phyloP scores from a whole-genome alignment of 2,797 vertebrate genomes.

The Enteromius treurensis region DNA sequence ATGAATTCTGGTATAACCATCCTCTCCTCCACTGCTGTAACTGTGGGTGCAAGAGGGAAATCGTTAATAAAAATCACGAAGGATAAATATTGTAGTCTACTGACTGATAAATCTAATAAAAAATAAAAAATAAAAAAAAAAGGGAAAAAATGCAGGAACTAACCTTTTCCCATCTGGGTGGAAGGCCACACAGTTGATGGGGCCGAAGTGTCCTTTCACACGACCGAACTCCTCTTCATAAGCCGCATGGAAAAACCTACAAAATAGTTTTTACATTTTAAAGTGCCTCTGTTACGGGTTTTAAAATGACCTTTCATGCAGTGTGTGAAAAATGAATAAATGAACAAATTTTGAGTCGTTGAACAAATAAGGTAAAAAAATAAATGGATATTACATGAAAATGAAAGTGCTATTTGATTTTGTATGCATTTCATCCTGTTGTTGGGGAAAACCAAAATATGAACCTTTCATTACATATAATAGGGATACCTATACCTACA shows the following conservation, averaged over 20 bases:
- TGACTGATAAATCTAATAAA: neutral
- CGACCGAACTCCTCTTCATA: conserved; percentile 98
- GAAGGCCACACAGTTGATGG: conserved; percentile 97
- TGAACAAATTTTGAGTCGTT: too few relatives aligned
- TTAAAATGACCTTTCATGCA: too few relatives aligned
- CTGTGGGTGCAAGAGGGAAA: conserved; percentile 70
- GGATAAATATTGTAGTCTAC: neutral
- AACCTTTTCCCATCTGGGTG: conserved; percentile 95
- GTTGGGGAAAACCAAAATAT: too few relatives aligned
- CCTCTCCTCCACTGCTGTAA: conserved; percentile 97
- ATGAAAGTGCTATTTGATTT: too few relatives aligned
- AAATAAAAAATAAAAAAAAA: neutral
- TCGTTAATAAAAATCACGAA: neutral
- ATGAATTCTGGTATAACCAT: conserved; percentile 95
- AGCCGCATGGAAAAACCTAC: conserved; percentile 95
- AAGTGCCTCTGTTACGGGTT: too few relatives aligned
- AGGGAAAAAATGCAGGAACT: neutral
- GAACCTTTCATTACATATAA: too few relatives aligned
- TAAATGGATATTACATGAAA: too few relatives aligned
- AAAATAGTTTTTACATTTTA: neutral
- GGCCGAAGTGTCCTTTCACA: conserved; percentile 97
- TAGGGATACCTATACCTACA: too few relatives aligned
- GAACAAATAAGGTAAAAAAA: too few relatives aligned
- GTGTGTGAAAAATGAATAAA: too few relatives aligned
- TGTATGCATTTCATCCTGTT: too few relatives aligned